phyloP scores from a whole-genome alignment of 2,888 invertebrate genomes.

The Trisateles emortualis region DNA sequence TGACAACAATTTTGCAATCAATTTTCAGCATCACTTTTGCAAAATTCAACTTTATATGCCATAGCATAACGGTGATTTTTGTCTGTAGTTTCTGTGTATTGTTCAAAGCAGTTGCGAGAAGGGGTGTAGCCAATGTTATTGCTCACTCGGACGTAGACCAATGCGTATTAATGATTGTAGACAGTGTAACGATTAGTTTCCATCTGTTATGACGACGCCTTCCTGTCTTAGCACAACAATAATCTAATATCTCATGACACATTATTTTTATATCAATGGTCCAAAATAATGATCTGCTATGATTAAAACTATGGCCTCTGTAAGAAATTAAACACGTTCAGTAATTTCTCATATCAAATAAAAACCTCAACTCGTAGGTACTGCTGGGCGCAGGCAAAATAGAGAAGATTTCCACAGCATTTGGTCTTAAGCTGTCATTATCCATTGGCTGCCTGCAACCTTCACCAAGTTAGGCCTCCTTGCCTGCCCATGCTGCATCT shows the following conservation, averaged over 20 bases:
- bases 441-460: no score
- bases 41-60: not conserved
- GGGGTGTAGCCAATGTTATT: conserved; percentile 57
- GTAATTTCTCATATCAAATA: no score
- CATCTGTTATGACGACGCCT: conserved; percentile 72
- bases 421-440: no score
- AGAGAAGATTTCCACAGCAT: no score
- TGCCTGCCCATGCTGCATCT: no score
- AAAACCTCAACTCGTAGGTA: no score
- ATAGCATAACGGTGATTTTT: not conserved
- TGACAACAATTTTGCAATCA: conserved; percentile 32
- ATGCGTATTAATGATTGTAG: conserved; percentile 81
- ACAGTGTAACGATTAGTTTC: conserved; percentile 71
- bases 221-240: conserved; percentile 51
- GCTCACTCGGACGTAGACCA: conserved; percentile 73
- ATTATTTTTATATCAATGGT: conserved; percentile 3
- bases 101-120: conserved; percentile 27
- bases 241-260: conserved; percentile 38
- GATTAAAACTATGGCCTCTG: no score
- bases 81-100: not conserved
- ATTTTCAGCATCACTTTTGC: not conserved
- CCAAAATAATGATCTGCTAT: not conserved
- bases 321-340: no score
- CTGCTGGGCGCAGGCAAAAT: no score
- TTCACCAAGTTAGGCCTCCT: no score